Conservation (phyloP, 2,113 vertebrate genomes). For the Galemys pyrenaicus region DNA sequence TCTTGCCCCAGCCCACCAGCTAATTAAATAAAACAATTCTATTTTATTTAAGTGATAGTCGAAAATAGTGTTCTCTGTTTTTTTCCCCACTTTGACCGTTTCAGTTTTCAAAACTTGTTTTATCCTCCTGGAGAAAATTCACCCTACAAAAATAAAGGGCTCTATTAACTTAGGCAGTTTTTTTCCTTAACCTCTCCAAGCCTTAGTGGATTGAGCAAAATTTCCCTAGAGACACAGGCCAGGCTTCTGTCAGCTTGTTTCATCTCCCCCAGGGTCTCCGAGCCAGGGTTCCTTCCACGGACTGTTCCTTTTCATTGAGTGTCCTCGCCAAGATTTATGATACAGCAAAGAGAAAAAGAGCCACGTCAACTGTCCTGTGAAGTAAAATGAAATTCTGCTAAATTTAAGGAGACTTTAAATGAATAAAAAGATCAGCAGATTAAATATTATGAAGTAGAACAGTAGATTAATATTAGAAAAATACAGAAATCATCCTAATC, state of each 20-base stretch:
- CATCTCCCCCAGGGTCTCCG: slow-evolving; percentile 23
- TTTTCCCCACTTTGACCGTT: slow-evolving; percentile 26
- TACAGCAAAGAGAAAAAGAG: slow-evolving; percentile 67
- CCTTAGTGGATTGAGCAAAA: slow-evolving; percentile 11
- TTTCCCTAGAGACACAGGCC: slow-evolving; percentile 50
- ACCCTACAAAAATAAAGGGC: background rate
- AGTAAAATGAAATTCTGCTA: slow-evolving; percentile 75
- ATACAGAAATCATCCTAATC: slow-evolving; percentile 68
- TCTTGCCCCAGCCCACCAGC: background rate
- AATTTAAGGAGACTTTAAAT: slow-evolving; percentile 75
- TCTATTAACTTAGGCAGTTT: background rate
- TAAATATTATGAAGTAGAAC: slow-evolving; percentile 69
- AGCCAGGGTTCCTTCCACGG: slow-evolving; percentile 26
- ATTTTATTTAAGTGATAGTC: background rate
- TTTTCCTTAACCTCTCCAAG: slow-evolving; percentile 28
- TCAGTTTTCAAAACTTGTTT: slow-evolving; percentile 14
- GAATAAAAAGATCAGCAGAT: slow-evolving; percentile 74
- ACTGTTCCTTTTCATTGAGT: slow-evolving; percentile 51
- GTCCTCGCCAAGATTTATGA: slow-evolving; percentile 78
- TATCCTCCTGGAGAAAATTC: background rate
- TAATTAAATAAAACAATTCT: background rate
- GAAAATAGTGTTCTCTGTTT: background rate
- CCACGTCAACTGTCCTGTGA: slow-evolving; percentile 66
- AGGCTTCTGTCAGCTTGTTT: slow-evolving; percentile 41
- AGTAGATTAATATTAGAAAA: slow-evolving; percentile 74